Percentiles rank a stretch among this genome's conserved stretches.
phyloP scores from a whole-genome alignment of 2,888 invertebrate genomes.

The Drosophila quinaria region DNA sequence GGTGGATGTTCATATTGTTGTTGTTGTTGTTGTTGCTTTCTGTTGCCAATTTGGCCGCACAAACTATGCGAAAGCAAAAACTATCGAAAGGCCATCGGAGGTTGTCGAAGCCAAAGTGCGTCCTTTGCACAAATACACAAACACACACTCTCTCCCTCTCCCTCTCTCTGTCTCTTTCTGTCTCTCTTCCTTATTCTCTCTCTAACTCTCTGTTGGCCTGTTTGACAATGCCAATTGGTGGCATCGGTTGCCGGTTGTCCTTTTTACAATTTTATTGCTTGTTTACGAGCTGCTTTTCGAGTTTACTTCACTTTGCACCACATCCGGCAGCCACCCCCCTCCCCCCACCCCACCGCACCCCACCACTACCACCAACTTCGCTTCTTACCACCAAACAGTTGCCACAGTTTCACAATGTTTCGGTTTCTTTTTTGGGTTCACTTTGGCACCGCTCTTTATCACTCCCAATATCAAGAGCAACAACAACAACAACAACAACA shows the following conservation, averaged over 20 bases:
- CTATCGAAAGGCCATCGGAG: constrained; percentile 62
- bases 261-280: constrained; percentile 82
- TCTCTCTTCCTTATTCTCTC: constrained; percentile 16
- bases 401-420: constrained; percentile 7
- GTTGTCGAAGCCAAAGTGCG: constrained; percentile 48
- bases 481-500: constrained; percentile 32
- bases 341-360: neutral
- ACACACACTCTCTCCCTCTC: constrained; percentile 6
- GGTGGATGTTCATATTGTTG: constrained; percentile 8
- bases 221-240: constrained; percentile 78
- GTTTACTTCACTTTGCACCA: constrained; percentile 52
- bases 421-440: constrained; percentile 36
- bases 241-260: constrained; percentile 73
- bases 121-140: constrained; percentile 36
- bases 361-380: neutral
- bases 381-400: neutral
- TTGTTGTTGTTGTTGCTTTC: constrained; percentile 15
- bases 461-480: constrained; percentile 48
- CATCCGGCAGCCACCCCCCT: constrained; percentile 1
- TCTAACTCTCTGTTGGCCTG: constrained; percentile 31
- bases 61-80: constrained; percentile 66
- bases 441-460: constrained; percentile 57
- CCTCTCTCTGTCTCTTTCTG: constrained; percentile 7
- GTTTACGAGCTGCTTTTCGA: constrained; percentile 78
- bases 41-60: constrained; percentile 26